Evolutionary conservation across 2,888 invertebrate genomes (phyloP).

Genomic region (Aricia artaxerxes): DNA sequence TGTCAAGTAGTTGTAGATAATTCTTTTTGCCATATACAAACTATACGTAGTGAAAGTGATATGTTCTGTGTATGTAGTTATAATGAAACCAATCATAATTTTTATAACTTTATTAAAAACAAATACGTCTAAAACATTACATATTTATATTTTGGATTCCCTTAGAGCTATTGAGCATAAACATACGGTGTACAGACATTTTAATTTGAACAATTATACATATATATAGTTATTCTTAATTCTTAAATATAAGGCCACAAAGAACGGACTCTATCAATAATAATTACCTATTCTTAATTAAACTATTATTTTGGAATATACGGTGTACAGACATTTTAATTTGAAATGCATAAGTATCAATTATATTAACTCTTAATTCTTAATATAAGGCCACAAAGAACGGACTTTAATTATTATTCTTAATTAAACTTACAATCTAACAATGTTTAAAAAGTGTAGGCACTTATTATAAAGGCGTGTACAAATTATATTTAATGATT

Average conservation of each 20-base stretch:
- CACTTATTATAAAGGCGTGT: not conserved
- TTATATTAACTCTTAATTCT: not conserved
- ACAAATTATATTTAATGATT: not conserved
- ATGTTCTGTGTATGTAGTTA: not conserved
- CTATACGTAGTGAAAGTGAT: not conserved
- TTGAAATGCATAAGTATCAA: not conserved
- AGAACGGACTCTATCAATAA: not conserved
- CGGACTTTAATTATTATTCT: not conserved
- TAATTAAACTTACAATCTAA: not conserved
- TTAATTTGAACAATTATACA: not conserved
- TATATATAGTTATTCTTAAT: not conserved
- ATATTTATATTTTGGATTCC: not conserved
- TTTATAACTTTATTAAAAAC: constrained; percentile 8
- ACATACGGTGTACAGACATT: not conserved
- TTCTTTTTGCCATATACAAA: not conserved
- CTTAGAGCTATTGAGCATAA: constrained; percentile 18
- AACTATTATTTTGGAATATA: not conserved
- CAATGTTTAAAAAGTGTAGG: not conserved
- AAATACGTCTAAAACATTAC: not conserved
- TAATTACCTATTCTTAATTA: not conserved
- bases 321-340: not conserved
- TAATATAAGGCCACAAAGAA: constrained; percentile 12
- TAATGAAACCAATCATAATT: not conserved
- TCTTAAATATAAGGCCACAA: constrained; percentile 14
- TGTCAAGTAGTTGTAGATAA: not conserved